Percentiles rank a stretch among this genome's conserved stretches.
Conservation (phyloP, 2,113 vertebrate genomes). For the Triplophysa siluroides region DNA sequence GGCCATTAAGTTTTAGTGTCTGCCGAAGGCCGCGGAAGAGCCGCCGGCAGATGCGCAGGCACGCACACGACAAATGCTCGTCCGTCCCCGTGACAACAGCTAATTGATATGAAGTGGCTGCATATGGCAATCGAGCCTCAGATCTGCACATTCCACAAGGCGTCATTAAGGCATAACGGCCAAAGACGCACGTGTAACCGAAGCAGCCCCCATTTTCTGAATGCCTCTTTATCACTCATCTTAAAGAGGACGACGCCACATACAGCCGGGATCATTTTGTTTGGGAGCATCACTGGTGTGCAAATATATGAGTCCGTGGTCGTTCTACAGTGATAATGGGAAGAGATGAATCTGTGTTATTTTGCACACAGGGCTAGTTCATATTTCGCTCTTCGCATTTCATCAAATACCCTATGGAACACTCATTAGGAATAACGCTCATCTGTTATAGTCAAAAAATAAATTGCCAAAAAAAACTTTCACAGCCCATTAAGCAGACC, state of each 20-base stretch:
- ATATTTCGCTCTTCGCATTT: slow-evolving; percentile 20
- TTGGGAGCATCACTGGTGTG: background rate
- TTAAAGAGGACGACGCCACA: slow-evolving; percentile 28
- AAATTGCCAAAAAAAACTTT: background rate
- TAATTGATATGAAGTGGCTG: slow-evolving; percentile 90
- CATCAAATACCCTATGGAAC: background rate
- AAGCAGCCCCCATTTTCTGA: slow-evolving; percentile 74
- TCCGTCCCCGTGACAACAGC: slow-evolving; percentile 84
- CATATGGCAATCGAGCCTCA: slow-evolving; percentile 83
- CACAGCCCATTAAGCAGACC: slow-evolving; percentile 5
- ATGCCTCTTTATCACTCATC: slow-evolving; percentile 41
- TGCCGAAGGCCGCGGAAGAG: slow-evolving; percentile 80
- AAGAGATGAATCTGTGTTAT: slow-evolving; percentile 28
- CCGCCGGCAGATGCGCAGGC: slow-evolving; percentile 66
- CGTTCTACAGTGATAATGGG: slow-evolving; percentile 15
- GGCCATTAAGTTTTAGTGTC: slow-evolving; percentile 82
- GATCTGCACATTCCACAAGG: slow-evolving; percentile 85
- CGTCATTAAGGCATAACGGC: slow-evolving; percentile 83
- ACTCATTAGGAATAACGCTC: slow-evolving; percentile 26
- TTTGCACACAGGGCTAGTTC: slow-evolving; percentile 9
- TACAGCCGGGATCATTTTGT: slow-evolving; percentile 16
- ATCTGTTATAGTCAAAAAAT: background rate
- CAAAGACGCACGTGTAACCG: slow-evolving; percentile 81
- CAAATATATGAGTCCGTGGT: slow-evolving; percentile 3
- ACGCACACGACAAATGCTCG: slow-evolving; percentile 64